Evolutionary conservation across 2,888 invertebrate species (phyloP), one percentile per base, ranked within the genome.

Genomic region (Gastrophysa polygoni): DNA sequence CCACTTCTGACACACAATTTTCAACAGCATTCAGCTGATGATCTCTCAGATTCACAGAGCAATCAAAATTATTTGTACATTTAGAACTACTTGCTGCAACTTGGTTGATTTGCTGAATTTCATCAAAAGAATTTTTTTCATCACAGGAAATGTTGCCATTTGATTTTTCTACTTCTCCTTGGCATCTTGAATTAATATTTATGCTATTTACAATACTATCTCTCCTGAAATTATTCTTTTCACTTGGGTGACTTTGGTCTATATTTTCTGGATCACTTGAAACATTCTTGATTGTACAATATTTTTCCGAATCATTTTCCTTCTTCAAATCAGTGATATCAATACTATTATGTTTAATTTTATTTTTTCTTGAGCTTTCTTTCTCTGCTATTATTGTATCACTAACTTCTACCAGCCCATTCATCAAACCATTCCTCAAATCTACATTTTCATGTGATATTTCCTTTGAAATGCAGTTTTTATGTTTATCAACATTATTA

Each of bases 111-210:
- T 59, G 60, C 58, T 63, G 59, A 17, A 29, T 34, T 14, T 20
- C n/a, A 20, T 20, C 54, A 17, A 48, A 55, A 57, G 63, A 57
- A 46, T 67, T 63, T 24, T 1, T 54, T 52, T 68, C 69, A 69
- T 71, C 66, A 69, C 68, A 72, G 69, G 71, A 71, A 61, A 74
- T 68, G 60, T 73, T 75, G 54, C 74, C 73, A 65, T 75, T 75
- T 49, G 73, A 71, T 57, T 64, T 62, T 61, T 71, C 70, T 50
- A 68, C 67, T 62, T 69, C 70, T 63, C 71, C 71, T 64, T 61
- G 60, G 61, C 70, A 68, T 58, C 68, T 65, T 59, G 60, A 62
- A 51, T 69, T 68, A 62, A 67, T 72, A 64, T 67, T 68, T 71
- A 71, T 57, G 65, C 57, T 71, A 69, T 68, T 69, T 64, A 71